Conservation (phyloP, 2,888 invertebrate species). For the Clostera curtula region DNA sequence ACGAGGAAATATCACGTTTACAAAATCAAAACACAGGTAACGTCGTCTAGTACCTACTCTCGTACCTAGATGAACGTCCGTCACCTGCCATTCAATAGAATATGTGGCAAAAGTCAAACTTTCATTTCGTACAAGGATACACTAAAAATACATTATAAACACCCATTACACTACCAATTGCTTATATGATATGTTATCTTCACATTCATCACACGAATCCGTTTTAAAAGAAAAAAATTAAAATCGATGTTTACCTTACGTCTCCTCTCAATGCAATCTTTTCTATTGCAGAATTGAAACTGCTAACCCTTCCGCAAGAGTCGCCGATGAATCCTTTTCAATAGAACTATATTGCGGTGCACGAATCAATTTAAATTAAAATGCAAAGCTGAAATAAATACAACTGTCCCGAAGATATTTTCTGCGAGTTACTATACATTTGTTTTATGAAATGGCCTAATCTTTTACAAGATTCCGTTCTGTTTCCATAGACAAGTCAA, state of each 20-base stretch:
- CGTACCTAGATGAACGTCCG: conserved; percentile 65
- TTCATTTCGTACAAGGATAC: conserved; percentile 74
- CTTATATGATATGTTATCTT: conserved; percentile 31
- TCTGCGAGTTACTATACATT: conserved; percentile 76
- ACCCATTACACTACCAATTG: conserved; percentile 42
- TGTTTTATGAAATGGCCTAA: conserved; percentile 77
- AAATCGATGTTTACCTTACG: conserved; percentile 76
- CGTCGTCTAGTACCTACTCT: conserved; percentile 57
- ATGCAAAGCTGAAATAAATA: conserved; percentile 75
- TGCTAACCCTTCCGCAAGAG: conserved; percentile 71
- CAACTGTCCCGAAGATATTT: conserved; percentile 74
- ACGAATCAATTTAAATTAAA: conserved; percentile 73
- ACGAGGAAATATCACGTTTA: conserved; percentile 37
- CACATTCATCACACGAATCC: conserved; percentile 48
- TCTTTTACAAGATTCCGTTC: conserved; percentile 76
- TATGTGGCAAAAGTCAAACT: conserved; percentile 77
- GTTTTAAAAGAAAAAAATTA: conserved; percentile 60
- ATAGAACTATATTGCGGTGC: conserved; percentile 63
- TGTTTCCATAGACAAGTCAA: conserved; percentile 70
- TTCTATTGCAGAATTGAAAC: conserved; percentile 71
- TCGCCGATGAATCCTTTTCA: conserved; percentile 66
- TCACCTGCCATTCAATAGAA: conserved; percentile 75
- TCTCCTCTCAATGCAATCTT: conserved; percentile 72
- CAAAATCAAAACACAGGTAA: conserved; percentile 45
- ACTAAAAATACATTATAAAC: conserved; percentile 72